Evolutionary conservation across 2,113 vertebrate genomes (phyloP), one percentile per base, ranked within the genome.

Genomic region (Sclerurus mexicanus): DNA sequence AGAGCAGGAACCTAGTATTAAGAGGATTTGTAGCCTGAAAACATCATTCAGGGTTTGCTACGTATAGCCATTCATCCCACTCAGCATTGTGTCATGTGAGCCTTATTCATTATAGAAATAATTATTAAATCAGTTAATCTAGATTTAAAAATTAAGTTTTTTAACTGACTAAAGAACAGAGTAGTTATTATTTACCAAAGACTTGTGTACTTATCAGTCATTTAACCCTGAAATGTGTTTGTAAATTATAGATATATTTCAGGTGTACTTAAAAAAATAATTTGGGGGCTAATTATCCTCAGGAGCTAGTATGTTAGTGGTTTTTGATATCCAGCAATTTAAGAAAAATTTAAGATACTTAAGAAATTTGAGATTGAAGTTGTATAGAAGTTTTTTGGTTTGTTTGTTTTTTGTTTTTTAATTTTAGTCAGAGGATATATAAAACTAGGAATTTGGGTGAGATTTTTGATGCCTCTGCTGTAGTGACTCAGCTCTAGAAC

Each of bases 131-230:
- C 27, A 68, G 18, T 95, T 92, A 89, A 77, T 87, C 35, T 89
- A 95, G 84, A 92, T 85, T 78, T 78, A 19, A 95, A 94, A 87
- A 89, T 24, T 78, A 80, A 49, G 10, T 95, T 93, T 52, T 91
- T 77, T 89, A 95, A 93, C 60, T 37, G 62, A 87, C 9, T 89
- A 81, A 89, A 91, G 39, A 73, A 60, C 37, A 74, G 42, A 92
- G 35, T 95, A 95, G 73, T 86, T 88, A 75, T 83, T 96, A 81
- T 89, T 95, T 95, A 95, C 96, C 96, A 97, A 96, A 97, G 95
- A 97, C 56, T 74, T 58, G 9, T 95, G 87, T 95, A 87, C 52
- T 95, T 95, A 92, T 25, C 18, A 49, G 39, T 85, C 28, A 42
- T 71, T 52, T 85, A 90, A 92, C 52, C 52, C 78, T 71, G 64